Evolutionary conservation across 1,140 invertebrate species (phyloP), one percentile per base, ranked within the genome.

Genomic region (Euborellia annulipes): DNA sequence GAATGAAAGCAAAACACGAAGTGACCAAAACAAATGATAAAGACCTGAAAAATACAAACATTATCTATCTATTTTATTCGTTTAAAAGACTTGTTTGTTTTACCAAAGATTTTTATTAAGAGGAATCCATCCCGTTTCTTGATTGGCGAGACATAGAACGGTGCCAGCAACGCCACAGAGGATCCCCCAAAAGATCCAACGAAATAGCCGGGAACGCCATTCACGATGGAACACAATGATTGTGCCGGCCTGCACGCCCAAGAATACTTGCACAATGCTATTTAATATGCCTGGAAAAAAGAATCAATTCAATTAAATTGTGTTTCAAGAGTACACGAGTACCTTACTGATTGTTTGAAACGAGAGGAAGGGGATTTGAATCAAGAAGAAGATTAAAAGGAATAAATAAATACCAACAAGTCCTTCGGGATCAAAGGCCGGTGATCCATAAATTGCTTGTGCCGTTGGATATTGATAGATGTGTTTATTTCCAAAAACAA

Each of bases 11-110:
- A 52, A 85, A 68, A 7, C 76, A 73, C 3, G 77, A 79, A 0
- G 84, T 85, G 1, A 83, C 73, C 18, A 90, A 63, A 0, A 88
- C 80, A 63, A 81, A 95, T 0, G 89, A 92, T 2, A 92, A 61
- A 1, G 91, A 90, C 83, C 83, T 85, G 41, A n/a, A 34, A 47
- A 27, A 13, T 16, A 14, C 19, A 20, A 20, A 38, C 19, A 38
- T 38, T 38, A 38, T 9, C 11, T 18, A 7, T 13, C 18, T 21
- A 8, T 21, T 21, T 2, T 22, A 42, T 27, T 9, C 18, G 9
- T 17, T 39, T 16, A 9, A 11, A 11, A 39, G 16, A 8, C 16
- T 13, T 3, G 18, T 17, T 27, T 23, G 17, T 2, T 17, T 44
- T 39, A 48, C 47, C 47, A 48, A 14, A 96, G 63, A 58, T 85